Evolutionary conservation across 2,797 vertebrate species (phyloP).

Genomic region (Megalops cyprinoides): DNA sequence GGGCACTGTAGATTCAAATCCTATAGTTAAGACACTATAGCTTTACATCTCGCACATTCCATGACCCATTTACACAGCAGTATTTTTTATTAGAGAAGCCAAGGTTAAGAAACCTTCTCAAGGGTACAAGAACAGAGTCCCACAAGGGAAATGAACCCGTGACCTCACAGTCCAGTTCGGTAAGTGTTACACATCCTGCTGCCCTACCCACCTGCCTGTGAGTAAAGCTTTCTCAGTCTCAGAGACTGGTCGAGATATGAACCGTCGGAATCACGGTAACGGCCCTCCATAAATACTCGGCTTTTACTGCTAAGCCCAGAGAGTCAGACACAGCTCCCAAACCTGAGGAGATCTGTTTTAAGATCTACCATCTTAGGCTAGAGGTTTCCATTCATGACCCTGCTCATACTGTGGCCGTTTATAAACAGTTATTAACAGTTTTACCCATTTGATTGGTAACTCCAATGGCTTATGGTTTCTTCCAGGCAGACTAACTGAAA

Average conservation of each 20-base stretch:
- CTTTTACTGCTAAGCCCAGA: not conserved
- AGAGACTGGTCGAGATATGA: not conserved
- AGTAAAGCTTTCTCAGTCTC: too few species aligned
- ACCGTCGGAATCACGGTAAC: not conserved
- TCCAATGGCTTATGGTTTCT: slow-evolving; percentile 60
- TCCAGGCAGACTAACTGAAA: not conserved
- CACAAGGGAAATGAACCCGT: not conserved
- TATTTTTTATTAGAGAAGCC: not conserved
- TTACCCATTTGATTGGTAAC: slow-evolving; percentile 68
- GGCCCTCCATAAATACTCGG: not conserved
- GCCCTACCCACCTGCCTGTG: not conserved
- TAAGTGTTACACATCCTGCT: not conserved
- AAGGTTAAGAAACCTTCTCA: not conserved
- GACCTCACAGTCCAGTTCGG: not conserved
- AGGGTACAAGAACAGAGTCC: not conserved
- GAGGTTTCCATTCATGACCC: slow-evolving; percentile 7
- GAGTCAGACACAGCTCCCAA: not conserved
- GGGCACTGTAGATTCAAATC: too few species aligned
- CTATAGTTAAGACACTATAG: too few species aligned
- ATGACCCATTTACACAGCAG: not conserved
- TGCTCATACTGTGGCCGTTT: not conserved
- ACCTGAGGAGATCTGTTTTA: not conserved
- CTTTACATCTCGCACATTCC: not conserved
- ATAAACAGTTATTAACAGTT: too few species aligned
- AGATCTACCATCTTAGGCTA: not conserved